Conservation (phyloP, 2,888 invertebrate genomes). For the Pyralis farinalis region DNA sequence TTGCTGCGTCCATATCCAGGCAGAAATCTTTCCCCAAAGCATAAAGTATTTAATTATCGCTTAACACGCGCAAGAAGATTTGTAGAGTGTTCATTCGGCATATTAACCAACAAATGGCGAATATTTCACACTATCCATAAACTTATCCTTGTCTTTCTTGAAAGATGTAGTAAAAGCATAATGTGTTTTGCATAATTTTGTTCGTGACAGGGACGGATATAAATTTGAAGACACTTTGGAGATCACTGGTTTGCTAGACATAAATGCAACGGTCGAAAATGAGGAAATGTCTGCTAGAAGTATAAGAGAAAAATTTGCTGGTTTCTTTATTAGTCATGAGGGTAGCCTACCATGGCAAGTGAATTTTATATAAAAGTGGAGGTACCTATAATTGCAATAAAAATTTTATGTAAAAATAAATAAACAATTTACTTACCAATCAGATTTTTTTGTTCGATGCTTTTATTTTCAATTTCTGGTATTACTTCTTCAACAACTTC, state of each 20-base stretch:
- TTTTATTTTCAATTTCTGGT: constrained; percentile 5
- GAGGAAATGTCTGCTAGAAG: too few relatives aligned
- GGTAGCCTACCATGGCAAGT: too few relatives aligned
- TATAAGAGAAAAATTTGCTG: too few relatives aligned
- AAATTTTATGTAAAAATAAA: too few relatives aligned
- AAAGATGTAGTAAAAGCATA: constrained; percentile 1
- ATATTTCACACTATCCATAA: constrained; percentile 10
- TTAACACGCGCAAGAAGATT: constrained; percentile 9
- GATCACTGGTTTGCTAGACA: not conserved
- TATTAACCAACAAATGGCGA: constrained; percentile 10
- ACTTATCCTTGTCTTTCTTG: constrained; percentile 1
- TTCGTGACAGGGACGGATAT: constrained; percentile 1
- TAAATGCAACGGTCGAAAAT: too few relatives aligned
- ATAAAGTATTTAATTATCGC: constrained; percentile 8
- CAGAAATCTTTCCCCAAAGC: not conserved
- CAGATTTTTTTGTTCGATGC: not conserved
- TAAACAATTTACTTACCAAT: too few relatives aligned
- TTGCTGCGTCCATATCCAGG: constrained; percentile 5
- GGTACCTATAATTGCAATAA: too few relatives aligned
- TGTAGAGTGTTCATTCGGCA: constrained; percentile 10
- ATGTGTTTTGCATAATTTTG: constrained; percentile 2
- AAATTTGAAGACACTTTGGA: not conserved
- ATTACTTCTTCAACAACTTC: constrained; percentile 3
- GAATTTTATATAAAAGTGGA: too few relatives aligned
- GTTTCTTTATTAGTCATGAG: too few relatives aligned